phyloP scores from a whole-genome alignment of 2,888 invertebrate species.

The Arrhopalites spinosus region DNA sequence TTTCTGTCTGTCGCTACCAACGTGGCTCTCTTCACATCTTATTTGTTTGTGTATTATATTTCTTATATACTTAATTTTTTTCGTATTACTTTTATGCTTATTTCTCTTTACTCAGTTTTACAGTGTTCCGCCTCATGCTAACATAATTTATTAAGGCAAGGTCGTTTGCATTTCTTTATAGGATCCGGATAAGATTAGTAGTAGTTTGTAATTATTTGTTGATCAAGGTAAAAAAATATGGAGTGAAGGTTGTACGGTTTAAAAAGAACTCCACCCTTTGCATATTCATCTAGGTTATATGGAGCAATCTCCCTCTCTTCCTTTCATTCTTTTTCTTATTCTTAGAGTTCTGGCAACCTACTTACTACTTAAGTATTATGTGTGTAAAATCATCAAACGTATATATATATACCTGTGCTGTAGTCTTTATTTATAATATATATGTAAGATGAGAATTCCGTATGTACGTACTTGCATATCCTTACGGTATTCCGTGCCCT shows the following conservation, averaged over 20 bases:
- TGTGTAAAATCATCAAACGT: not conserved
- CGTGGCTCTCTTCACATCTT: constrained; percentile 5
- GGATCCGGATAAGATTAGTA: constrained; percentile 28
- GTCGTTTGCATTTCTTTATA: not conserved
- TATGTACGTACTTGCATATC: no score
- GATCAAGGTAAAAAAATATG: constrained; percentile 24
- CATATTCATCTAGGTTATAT: constrained; percentile 19
- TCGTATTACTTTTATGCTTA: not conserved
- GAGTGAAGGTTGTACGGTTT: constrained; percentile 7
- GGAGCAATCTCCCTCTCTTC: constrained; percentile 21
- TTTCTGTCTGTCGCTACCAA: not conserved
- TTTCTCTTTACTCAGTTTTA: constrained; percentile 5
- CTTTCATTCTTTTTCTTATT: constrained; percentile 24
- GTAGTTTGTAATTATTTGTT: constrained; percentile 4
- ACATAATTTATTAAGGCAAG: not conserved
- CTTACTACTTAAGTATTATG: no score
- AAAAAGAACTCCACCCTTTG: constrained; percentile 21
- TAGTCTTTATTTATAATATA: not conserved
- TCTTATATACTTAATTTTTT: not conserved
- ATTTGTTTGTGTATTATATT: not conserved
- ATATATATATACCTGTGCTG: not conserved
- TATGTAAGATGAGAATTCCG: no score
- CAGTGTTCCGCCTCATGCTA: not conserved
- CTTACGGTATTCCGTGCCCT: no score
- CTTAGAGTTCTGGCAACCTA: no score